Evolutionary conservation across 2,888 invertebrate species (phyloP).

Genomic region (Thumatha senex): DNA sequence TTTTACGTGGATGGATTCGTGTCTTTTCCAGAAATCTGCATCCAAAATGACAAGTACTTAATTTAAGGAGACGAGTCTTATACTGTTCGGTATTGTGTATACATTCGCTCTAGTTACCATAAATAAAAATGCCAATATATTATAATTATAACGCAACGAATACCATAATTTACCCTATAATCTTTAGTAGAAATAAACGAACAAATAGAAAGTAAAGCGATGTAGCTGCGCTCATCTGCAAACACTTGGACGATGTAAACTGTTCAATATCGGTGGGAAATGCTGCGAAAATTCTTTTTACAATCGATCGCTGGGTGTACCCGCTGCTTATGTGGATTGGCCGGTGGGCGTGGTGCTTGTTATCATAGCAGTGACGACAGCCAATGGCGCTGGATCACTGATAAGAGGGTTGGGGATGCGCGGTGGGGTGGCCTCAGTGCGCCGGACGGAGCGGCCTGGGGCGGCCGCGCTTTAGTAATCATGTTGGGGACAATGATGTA

Average conservation of each 20-base stretch:
- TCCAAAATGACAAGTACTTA: no score
- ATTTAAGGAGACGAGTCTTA: no score
- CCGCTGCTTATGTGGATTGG: slow-evolving; percentile 60
- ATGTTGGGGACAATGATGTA: slow-evolving; percentile 83
- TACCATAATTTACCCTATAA: slow-evolving; percentile 26
- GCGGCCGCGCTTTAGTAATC: slow-evolving; percentile 51
- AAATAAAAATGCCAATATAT: slow-evolving; percentile 6
- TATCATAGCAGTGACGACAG: slow-evolving; percentile 60
- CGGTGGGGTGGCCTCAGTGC: slow-evolving; percentile 71
- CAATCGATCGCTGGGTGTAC: slow-evolving; percentile 78
- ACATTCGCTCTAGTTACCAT: no score
- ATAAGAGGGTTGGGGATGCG: slow-evolving; percentile 79
- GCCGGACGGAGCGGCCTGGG: slow-evolving; percentile 61
- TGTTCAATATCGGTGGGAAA: slow-evolving; percentile 71
- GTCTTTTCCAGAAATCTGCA: no score
- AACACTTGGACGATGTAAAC: slow-evolving; percentile 63
- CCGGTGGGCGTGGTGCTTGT: slow-evolving; percentile 75
- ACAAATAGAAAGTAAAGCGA: slow-evolving; percentile 48
- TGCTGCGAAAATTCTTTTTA: slow-evolving; percentile 65
- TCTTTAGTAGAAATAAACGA: slow-evolving; percentile 42
- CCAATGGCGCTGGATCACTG: slow-evolving; percentile 65
- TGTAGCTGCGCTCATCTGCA: slow-evolving; percentile 54
- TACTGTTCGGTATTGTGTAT: no score
- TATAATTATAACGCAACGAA: slow-evolving; percentile 7
- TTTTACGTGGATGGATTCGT: no score